Conservation (phyloP, 92 coral and sea anemone genomes). For the Bergia sp. region DNA sequence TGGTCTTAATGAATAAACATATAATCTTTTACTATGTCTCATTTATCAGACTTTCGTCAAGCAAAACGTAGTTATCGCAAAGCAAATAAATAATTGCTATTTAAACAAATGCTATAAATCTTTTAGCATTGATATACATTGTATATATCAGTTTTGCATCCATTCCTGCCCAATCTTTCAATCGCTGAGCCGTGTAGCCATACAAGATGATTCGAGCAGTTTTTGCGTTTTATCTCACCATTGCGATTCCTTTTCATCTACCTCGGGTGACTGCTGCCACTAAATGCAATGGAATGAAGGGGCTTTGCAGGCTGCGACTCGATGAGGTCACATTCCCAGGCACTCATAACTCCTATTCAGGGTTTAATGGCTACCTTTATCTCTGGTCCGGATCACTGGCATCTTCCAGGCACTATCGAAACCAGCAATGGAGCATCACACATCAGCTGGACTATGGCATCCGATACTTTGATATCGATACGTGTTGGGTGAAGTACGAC, state of each 20-base stretch:
- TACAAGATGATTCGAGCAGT: not conserved
- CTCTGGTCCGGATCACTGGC: conserved; percentile 49
- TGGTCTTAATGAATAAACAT: not conserved
- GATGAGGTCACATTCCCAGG: conserved; percentile 68
- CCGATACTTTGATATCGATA: conserved; percentile 73
- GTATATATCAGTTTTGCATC: not conserved
- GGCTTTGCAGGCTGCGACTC: conserved; percentile 55
- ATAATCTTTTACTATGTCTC: not conserved
- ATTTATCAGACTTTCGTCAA: too few species aligned
- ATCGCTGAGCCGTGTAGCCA: not conserved
- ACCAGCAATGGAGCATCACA: conserved; percentile 57
- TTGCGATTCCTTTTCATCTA: not conserved
- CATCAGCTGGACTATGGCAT: conserved; percentile 61
- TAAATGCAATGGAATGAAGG: conserved; percentile 60
- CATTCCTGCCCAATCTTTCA: not conserved
- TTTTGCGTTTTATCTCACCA: not conserved
- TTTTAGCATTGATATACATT: not conserved
- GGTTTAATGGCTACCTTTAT: conserved; percentile 63
- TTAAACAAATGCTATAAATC: not conserved
- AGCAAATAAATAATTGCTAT: not conserved
- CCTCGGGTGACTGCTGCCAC: not conserved
- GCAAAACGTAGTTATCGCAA: not conserved
- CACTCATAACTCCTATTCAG: conserved; percentile 68
- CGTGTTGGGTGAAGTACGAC: conserved; percentile 48
- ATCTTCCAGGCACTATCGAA: conserved; percentile 54